Evolutionary conservation across 2,113 vertebrate genomes (phyloP), one percentile per base, ranked within the genome.

Genomic region (Arvicanthis niloticus): DNA sequence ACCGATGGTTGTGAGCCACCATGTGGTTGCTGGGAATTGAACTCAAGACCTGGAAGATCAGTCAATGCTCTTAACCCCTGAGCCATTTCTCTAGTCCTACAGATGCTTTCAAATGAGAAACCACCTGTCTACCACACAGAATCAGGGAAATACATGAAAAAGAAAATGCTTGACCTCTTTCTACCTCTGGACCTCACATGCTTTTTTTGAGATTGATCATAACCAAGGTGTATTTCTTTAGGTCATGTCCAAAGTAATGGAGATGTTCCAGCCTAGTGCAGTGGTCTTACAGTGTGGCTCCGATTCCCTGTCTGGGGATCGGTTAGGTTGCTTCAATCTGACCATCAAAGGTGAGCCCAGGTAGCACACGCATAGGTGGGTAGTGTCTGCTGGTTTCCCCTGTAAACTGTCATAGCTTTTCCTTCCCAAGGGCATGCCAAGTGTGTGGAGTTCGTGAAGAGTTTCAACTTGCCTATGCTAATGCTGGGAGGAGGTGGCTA

Each of bases 161-260:
- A 45, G 42, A 51, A 88, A 91, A 42, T 53, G 37, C 31, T 53
- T 12, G 21, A 42, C 72, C n/a, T 65, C 48, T 92, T 84, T 73
- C 51, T 29, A 68, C 26, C 37, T 58, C 88, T 11, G 10, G 62
- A 67, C 65, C 34, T 67, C 53, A 26, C 16, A 3, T 65, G 82
- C 29, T n/a, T 93, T 86, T 72, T 75, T 45, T 90, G 70, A 87
- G 73, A 53, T 51, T 75, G 10, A 72, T 93, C 56, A 76, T 95
- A 90, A 56, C 95, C 87, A 95, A 10, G 24, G 96, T 92, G 10
- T 96, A 3, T 4, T 96, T 81, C 97, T 96, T 95, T 85, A 99
- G 99, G 99, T 99, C 95, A 99, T 99, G 98, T 99, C 99, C 82
- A 99, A 99, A 98, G 99, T 99, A 96, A 99, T 99, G 99, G 99